Base-by-base conservation (phyloP, 1,140 invertebrate species). In the Octopus bimaculoides region DNA sequence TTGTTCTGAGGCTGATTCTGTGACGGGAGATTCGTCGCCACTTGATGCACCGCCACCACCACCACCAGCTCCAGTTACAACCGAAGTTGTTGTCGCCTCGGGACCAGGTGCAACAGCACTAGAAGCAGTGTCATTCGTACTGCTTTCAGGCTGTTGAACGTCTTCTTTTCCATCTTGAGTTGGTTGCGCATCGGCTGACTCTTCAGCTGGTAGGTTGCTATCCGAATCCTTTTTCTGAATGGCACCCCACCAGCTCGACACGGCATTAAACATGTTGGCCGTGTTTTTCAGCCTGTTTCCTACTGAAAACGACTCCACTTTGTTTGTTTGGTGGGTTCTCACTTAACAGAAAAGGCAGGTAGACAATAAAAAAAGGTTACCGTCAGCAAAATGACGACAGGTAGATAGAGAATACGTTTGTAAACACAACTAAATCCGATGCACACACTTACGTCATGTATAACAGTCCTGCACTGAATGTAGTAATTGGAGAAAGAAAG, bases 211-310 rank as follows among this genome's bases (percentile, higher is more conserved):
- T 77, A 82, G 54, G 26, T 26, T 56, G 17, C 80, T 77, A n/a
- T 82, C 82, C 17, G 82, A 81, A n/a, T 82, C 78, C 54, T 75
- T 81, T 78, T 82, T 85, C 77, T 84, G 81, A 52, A 82, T 83
- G 61, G 85, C 86, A 73, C 88, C 87, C 75, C 88, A 82, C 88
- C 88, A 89, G 79, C 82, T 88, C 79, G 86, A 84, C 53, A 89
- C 84, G 74, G 85, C 85, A 81, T 84, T 87, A 81, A 89, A 89
- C 87, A 89, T 89, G 76, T 79, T 84, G 74, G 61, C 61, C 73
- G 80, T 71, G 66, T 14, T 71, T 17, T 71, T 71, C 66, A 71
- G 66, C 66, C 66, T 14, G 66, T 71, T 71, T 14, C 66, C 66
- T 71, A 71, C 79, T 78, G 76, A 71, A 66, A 71, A n/a, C 73